Evolutionary conservation across 2,797 vertebrate genomes (phyloP).

Genomic region (Sebastiscus tertius): DNA sequence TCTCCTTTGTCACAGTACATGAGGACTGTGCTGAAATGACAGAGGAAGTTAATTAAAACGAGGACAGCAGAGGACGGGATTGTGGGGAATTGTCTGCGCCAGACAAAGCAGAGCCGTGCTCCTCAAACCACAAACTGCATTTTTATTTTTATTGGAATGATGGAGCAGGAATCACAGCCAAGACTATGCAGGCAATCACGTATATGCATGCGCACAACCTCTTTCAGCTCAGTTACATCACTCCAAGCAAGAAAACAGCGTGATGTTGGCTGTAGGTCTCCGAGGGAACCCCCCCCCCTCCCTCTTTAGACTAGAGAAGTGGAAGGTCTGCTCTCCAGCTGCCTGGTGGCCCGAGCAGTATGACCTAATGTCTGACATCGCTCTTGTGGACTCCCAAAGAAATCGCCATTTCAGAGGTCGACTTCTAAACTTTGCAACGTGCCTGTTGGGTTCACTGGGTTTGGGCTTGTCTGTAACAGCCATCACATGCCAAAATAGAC

Average conservation of each 20-base stretch:
- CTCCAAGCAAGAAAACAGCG: conserved; percentile 48
- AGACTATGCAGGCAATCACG: not conserved
- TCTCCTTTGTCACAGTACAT: conserved; percentile 39
- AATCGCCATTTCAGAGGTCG: conserved; percentile 37
- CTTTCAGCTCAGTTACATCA: conserved; percentile 68
- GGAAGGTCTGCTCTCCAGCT: conserved; percentile 50
- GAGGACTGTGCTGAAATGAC: conserved; percentile 33
- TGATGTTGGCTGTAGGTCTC: conserved; percentile 36
- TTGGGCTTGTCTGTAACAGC: not conserved
- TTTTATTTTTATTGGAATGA: conserved; percentile 57
- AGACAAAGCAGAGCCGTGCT: conserved; percentile 41
- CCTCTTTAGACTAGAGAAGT: not conserved
- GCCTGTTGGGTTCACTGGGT: not conserved
- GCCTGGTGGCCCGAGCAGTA: conserved; percentile 31
- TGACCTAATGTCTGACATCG: conserved; percentile 66
- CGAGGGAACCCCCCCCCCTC: conserved; percentile 21
- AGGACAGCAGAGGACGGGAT: conserved; percentile 33
- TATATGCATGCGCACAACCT: conserved; percentile 25
- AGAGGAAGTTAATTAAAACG: conserved; percentile 49
- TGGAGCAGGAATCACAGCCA: conserved; percentile 23
- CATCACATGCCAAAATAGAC: not conserved
- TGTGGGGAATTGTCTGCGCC: conserved; percentile 20
- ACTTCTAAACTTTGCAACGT: conserved; percentile 17
- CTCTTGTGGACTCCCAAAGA: conserved; percentile 46
- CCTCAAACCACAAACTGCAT: conserved; percentile 6